phyloP scores from a whole-genome alignment of 2,797 vertebrate genomes.

The Acropternis orthonyx region DNA sequence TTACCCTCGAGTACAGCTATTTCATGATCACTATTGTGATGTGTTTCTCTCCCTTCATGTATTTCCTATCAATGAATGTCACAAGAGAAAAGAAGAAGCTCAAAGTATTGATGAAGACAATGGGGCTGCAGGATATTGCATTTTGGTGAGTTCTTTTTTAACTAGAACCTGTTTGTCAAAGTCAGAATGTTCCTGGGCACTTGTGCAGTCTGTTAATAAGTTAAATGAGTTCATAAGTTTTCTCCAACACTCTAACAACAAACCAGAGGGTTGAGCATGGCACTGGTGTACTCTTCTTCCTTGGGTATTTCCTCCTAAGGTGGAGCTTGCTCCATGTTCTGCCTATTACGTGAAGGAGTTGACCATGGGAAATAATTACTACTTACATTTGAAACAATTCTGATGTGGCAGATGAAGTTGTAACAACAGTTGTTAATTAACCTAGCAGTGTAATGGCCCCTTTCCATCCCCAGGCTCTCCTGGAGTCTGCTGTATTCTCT shows the following conservation, averaged over 20 bases:
- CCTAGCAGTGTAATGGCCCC: not conserved
- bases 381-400: not conserved
- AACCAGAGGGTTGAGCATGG: not conserved
- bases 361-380: not conserved
- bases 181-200: not conserved
- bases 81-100: constrained; percentile 87
- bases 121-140: constrained; percentile 86
- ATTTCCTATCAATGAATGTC: constrained; percentile 85
- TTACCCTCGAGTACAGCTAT: constrained; percentile 65
- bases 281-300: not conserved
- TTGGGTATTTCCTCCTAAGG: not conserved
- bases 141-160: constrained; percentile 83
- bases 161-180: accelerated
- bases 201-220: not conserved
- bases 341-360: not conserved
- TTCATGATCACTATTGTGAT: constrained; percentile 80
- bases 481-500: constrained; percentile 64
- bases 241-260: not conserved
- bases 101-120: constrained; percentile 87
- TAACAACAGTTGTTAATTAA: too few species aligned
- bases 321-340: not conserved
- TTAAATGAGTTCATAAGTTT: not conserved
- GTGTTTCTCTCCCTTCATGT: constrained; percentile 87
- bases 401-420: not conserved
- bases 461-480: constrained; percentile 60